phyloP scores from a whole-genome alignment of 2,113 vertebrate genomes.

The Peromyscus polionotus region DNA sequence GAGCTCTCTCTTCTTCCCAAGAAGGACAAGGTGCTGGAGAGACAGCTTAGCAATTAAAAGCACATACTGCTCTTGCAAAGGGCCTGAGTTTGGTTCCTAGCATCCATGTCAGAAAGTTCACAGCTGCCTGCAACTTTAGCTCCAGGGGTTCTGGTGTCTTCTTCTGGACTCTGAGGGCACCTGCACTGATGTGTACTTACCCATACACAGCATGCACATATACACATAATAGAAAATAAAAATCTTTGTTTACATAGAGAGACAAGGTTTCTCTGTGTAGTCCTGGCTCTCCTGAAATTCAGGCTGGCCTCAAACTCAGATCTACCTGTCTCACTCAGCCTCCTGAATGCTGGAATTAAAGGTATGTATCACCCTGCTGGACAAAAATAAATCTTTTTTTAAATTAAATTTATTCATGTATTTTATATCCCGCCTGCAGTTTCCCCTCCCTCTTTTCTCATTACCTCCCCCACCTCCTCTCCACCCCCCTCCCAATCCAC shows the following conservation, averaged over 20 bases:
- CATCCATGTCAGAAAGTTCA: background rate
- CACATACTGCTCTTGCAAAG: background rate
- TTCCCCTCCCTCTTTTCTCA: too few relatives aligned
- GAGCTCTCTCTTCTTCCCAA: background rate
- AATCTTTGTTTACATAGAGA: background rate
- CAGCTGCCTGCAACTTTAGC: background rate
- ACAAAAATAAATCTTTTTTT: background rate
- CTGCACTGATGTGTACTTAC: background rate
- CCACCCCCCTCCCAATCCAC: too few relatives aligned
- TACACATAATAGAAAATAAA: background rate
- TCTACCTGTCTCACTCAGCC: background rate
- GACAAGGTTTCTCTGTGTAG: background rate
- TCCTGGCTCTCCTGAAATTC: background rate
- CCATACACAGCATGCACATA: background rate
- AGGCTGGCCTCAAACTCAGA: background rate
- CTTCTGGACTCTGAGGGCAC: background rate
- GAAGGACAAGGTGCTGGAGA: background rate
- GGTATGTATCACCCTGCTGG: background rate
- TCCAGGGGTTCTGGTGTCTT: background rate
- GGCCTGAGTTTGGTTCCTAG: background rate
- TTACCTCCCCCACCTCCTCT: too few relatives aligned
- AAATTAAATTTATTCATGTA: too few relatives aligned
- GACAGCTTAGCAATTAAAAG: background rate
- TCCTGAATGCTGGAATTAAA: background rate
- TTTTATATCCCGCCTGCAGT: too few relatives aligned